These are phyloP conservation scores for Mythimna ferrago DNA, from an alignment of 2,888 invertebrate genomes.

Conservation along the genomic window DNA sequence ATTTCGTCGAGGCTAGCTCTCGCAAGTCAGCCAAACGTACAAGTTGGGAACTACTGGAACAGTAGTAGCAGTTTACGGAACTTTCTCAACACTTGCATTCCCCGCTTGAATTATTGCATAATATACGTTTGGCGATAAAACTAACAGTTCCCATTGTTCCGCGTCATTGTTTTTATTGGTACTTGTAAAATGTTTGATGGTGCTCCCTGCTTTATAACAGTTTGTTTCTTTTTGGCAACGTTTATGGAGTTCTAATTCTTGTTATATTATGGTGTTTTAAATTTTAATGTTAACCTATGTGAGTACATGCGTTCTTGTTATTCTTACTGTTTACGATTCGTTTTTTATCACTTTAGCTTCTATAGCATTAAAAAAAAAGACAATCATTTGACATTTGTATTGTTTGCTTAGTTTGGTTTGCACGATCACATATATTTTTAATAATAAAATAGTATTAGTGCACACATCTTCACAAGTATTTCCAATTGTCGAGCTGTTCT, in stretches of 20 bases:
- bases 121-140: constrained; percentile 81
- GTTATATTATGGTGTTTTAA: constrained; percentile 36
- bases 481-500: constrained; percentile 47
- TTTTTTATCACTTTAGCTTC: background rate
- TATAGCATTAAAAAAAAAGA: background rate
- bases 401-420: background rate
- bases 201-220: constrained; percentile 55
- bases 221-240: constrained; percentile 60
- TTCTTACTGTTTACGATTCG: background rate
- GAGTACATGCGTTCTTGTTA: background rate
- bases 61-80: constrained; percentile 71
- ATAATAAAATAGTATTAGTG: constrained; percentile 16
- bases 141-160: constrained; percentile 78
- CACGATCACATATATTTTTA: background rate
- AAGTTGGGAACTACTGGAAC: constrained; percentile 72
- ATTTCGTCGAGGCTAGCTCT: constrained; percentile 65
- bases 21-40: constrained; percentile 73
- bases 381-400: background rate
- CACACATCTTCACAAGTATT: constrained; percentile 51
- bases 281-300: constrained; percentile 12
- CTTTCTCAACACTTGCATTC: constrained; percentile 83
- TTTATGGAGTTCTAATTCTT: constrained; percentile 37
- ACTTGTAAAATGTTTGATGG: constrained; percentile 76
- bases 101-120: constrained; percentile 82
- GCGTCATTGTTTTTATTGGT: constrained; percentile 81